Evolutionary conservation across 2,797 vertebrate genomes (phyloP).

Genomic region (Aselliscus stoliczkanus): DNA sequence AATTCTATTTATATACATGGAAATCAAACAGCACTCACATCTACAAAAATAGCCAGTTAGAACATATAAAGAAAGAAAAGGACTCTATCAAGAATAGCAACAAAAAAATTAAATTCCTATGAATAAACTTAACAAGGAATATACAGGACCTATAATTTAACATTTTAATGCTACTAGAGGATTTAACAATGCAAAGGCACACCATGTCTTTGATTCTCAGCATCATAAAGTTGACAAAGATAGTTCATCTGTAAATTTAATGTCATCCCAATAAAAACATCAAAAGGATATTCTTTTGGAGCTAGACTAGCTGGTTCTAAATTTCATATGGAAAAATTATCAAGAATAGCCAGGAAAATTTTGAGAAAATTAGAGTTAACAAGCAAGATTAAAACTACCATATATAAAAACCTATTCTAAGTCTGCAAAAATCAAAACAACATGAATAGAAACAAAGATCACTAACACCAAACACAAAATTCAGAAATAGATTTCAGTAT

Average conservation of each 20-base stretch:
- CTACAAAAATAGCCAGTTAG: conserved; percentile 24
- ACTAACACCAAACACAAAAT: not conserved
- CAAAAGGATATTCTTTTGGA: not conserved
- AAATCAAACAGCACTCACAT: not conserved
- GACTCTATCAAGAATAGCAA: conserved; percentile 10
- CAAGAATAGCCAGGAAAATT: conserved; percentile 25
- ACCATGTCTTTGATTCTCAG: not conserved
- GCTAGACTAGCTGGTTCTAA: conserved; percentile 42
- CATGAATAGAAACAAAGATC: not conserved
- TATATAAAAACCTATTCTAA: not conserved
- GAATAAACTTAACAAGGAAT: conserved; percentile 44
- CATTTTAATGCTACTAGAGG: not conserved
- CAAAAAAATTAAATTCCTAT: not conserved
- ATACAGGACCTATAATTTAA: not conserved
- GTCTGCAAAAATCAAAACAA: not conserved
- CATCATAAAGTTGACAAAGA: conserved; percentile 11
- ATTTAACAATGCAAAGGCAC: not conserved
- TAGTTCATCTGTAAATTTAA: conserved; percentile 11
- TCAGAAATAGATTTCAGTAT: not conserved
- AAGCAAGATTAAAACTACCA: not conserved
- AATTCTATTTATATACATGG: conserved; percentile 5
- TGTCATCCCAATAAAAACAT: conserved; percentile 40
- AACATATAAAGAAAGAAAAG: conserved; percentile 23
- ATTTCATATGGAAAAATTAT: conserved; percentile 60
- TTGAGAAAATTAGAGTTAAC: conserved; percentile 3